Percentiles rank a stretch among this genome's conserved stretches.
These are phyloP conservation scores for Dasyurus viverrinus DNA, from an alignment of 2,113 vertebrate genomes.

Conservation along the genomic window DNA sequence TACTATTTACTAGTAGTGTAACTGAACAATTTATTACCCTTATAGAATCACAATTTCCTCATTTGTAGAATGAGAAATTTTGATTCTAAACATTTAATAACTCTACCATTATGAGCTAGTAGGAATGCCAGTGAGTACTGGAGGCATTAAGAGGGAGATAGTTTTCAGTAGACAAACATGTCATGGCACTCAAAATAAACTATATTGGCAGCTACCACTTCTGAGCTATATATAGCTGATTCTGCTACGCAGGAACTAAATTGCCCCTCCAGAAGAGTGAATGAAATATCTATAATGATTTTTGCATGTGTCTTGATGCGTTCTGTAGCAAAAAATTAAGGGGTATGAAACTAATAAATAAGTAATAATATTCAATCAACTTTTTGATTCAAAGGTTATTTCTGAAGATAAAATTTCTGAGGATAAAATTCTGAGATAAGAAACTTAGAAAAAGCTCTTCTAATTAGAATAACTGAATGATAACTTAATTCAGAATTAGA, in stretches of 20 bases:
- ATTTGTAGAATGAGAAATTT: not conserved
- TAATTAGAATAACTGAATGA: not conserved
- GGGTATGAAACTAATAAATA: not conserved
- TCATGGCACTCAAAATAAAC: not conserved
- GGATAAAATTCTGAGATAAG: not conserved
- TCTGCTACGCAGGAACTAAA: not conserved
- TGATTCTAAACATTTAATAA: not conserved
- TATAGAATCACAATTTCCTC: not conserved
- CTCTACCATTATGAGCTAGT: not conserved
- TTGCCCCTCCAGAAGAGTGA: not conserved
- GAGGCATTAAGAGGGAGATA: not conserved
- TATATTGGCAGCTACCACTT: not conserved
- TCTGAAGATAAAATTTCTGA: not conserved
- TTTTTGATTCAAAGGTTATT: constrained; percentile 17
- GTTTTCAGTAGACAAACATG: no score
- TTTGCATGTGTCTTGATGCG: not conserved
- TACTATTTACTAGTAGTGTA: not conserved
- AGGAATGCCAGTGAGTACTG: not conserved
- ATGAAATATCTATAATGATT: not conserved
- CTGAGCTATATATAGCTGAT: not conserved
- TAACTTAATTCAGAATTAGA: not conserved
- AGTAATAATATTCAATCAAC: not conserved
- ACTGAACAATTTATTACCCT: not conserved
- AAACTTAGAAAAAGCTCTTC: not conserved
- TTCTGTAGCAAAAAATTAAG: constrained; percentile 38